Evolutionary conservation across 2,888 invertebrate genomes (phyloP).

Genomic region (Trichopoda pennipes): DNA sequence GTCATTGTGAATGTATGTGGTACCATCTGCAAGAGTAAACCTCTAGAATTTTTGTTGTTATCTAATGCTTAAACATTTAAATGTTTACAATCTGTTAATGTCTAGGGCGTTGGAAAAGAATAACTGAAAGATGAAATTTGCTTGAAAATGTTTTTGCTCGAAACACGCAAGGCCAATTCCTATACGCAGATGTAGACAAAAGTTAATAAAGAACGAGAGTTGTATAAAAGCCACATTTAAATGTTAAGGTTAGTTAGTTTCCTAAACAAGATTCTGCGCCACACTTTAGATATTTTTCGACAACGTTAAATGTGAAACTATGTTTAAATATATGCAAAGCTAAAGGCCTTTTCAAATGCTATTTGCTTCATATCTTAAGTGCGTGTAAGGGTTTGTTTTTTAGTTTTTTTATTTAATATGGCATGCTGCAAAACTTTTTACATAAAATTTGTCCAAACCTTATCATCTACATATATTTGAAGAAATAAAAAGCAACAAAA

Average conservation of each 20-base stretch:
- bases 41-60: constrained; percentile 38
- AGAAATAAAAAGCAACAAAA: neutral
- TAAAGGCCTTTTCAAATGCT: constrained; percentile 25
- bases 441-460: constrained; percentile 64
- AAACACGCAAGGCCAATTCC: constrained; percentile 63
- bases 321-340: constrained; percentile 2
- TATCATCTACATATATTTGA: constrained; percentile 55
- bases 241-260: constrained; percentile 29
- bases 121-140: constrained; percentile 19
- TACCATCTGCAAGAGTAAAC: constrained; percentile 13
- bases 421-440: constrained; percentile 57
- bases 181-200: constrained; percentile 66
- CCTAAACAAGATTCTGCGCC: constrained; percentile 11
- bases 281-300: constrained; percentile 27
- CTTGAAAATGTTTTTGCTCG: constrained; percentile 26
- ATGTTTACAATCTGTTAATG: constrained; percentile 55
- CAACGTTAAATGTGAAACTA: constrained; percentile 21
- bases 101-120: constrained; percentile 37
- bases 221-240: constrained; percentile 27
- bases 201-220: constrained; percentile 10
- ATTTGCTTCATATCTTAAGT: constrained; percentile 43
- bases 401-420: constrained; percentile 17
- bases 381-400: constrained; percentile 52
- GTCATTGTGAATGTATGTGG: constrained; percentile 32
- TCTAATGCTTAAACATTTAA: constrained; percentile 64